phyloP scores from a whole-genome alignment of 2,888 invertebrate genomes.

The Drosophila cyrtoloma region DNA sequence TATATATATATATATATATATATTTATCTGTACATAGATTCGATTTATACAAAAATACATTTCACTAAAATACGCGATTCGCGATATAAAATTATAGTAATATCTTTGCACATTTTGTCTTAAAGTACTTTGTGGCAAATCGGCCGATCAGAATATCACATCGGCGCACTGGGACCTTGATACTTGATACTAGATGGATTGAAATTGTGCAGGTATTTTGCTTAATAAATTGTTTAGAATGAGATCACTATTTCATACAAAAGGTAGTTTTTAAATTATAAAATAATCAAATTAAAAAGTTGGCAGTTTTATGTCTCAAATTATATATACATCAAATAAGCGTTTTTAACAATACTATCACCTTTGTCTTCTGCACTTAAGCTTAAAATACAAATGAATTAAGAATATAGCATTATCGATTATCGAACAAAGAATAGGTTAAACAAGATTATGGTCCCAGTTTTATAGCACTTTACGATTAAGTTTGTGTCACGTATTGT shows the following conservation, averaged over 20 bases:
- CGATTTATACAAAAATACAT: slow-evolving; percentile 79
- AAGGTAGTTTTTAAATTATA: not conserved
- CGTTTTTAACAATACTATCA: slow-evolving; percentile 25
- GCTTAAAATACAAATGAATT: slow-evolving; percentile 1
- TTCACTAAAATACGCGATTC: slow-evolving; percentile 74
- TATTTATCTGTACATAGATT: slow-evolving; percentile 40
- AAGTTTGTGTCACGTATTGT: slow-evolving; percentile 40
- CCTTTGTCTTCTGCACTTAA: slow-evolving; percentile 8
- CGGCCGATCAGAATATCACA: slow-evolving; percentile 31
- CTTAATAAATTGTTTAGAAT: not conserved
- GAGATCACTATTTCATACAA: not conserved
- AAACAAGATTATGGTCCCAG: slow-evolving; percentile 35
- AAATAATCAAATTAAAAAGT: not conserved
- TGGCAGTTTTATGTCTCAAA: slow-evolving; percentile 1
- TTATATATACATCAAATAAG: not conserved
- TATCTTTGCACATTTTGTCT: slow-evolving; percentile 50
- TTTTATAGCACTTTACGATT: slow-evolving; percentile 33
- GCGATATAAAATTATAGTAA: slow-evolving; percentile 71
- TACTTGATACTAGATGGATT: not conserved
- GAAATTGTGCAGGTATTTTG: not conserved
- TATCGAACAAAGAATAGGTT: not conserved
- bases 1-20: slow-evolving; percentile 17
- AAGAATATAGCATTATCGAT: not conserved
- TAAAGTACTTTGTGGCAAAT: slow-evolving; percentile 29
- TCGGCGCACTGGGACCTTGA: slow-evolving; percentile 56